These are phyloP conservation scores for Girardia tigrina DNA, from an alignment of 2,888 invertebrate genomes.

Conservation along the genomic window DNA sequence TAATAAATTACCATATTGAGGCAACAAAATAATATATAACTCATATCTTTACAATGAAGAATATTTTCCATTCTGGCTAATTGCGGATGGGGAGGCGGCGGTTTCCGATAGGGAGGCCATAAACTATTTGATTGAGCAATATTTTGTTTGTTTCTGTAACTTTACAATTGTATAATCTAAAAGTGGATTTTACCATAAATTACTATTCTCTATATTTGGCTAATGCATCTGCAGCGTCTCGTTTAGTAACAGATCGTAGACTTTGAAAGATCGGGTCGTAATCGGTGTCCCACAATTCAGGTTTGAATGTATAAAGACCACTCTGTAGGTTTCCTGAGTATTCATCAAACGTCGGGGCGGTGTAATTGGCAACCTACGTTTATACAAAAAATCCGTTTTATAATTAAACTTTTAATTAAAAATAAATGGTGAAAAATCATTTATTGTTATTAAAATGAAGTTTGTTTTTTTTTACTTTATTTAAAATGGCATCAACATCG, in stretches of 20 bases:
- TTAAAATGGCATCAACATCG: slow-evolving; percentile 5
- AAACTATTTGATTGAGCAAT: slow-evolving; percentile 6
- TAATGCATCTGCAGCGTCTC: neutral
- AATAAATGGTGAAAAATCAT: too few species aligned
- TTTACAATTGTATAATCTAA: neutral
- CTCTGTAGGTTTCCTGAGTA: neutral
- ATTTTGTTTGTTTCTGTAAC: neutral
- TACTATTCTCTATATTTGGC: slow-evolving; percentile 2
- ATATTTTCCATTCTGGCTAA: slow-evolving; percentile 12
- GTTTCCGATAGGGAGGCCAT: slow-evolving; percentile 9
- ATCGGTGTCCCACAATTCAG: slow-evolving; percentile 21
- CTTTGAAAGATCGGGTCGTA: slow-evolving; percentile 26
- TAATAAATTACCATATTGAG: slow-evolving; percentile 8
- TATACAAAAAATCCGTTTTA: too few species aligned
- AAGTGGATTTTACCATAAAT: neutral
- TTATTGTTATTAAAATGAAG: too few species aligned
- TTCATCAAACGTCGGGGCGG: slow-evolving; percentile 8
- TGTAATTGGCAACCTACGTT: slow-evolving; percentile 27
- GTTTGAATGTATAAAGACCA: slow-evolving; percentile 26
- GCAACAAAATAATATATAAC: slow-evolving; percentile 2
- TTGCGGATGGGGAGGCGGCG: slow-evolving; percentile 1
- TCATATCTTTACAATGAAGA: slow-evolving; percentile 19
- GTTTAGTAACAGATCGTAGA: neutral
- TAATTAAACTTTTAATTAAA: too few species aligned
- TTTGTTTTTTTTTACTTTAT: neutral